These are phyloP conservation scores for Ophioninae sp. DNA, from an alignment of 2,888 invertebrate species.

Conservation along the genomic window DNA sequence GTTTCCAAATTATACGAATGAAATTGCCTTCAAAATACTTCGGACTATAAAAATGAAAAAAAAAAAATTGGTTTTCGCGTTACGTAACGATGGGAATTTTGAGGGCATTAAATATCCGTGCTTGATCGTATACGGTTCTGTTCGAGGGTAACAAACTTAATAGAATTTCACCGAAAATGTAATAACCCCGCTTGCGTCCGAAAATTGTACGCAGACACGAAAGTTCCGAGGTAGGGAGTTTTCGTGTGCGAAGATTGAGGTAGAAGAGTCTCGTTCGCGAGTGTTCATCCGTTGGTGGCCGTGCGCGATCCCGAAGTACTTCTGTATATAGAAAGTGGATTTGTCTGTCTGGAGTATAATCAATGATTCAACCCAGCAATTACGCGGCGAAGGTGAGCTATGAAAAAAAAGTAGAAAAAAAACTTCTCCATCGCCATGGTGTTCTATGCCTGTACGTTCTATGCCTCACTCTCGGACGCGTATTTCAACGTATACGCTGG, in stretches of 20 bases:
- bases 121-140: background rate
- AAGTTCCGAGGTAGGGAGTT: background rate
- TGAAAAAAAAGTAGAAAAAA: conserved; percentile 68
- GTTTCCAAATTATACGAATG: background rate
- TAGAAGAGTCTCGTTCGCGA: conserved; percentile 44
- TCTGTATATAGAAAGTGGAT: conserved; percentile 39
- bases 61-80: background rate
- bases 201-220: background rate
- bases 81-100: background rate
- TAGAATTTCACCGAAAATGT: conserved; percentile 16
- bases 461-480: conserved; percentile 46
- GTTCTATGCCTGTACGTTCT: background rate
- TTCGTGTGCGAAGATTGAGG: conserved; percentile 31
- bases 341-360: conserved; percentile 74
- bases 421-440: conserved; percentile 57
- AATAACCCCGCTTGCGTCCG: conserved; percentile 16
- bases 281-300: conserved; percentile 35
- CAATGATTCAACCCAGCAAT: conserved; percentile 79
- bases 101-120: background rate
- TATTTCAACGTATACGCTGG: conserved; percentile 19
- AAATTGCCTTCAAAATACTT: background rate
- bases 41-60: background rate
- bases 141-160: background rate
- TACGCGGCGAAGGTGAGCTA: conserved; percentile 75
- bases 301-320: background rate